Percentiles rank a stretch among this genome's conserved stretches.
Evolutionary conservation across 2,888 invertebrate species (phyloP).

Genomic region (Reticulitermes lucifugus): DNA sequence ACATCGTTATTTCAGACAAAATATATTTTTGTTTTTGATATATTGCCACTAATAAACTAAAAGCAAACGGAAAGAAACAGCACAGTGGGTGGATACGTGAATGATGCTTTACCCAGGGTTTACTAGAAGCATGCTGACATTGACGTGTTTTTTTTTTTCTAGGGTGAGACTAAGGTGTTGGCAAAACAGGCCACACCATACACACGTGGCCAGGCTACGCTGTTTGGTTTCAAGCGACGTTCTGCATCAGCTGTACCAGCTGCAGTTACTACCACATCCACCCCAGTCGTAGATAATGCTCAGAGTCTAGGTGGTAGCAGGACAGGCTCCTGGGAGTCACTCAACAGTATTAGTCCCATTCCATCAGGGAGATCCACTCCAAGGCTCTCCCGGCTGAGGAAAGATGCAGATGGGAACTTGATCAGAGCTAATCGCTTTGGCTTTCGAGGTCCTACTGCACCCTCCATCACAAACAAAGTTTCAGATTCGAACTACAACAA

Average conservation of each 20-base stretch:
- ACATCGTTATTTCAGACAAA: no score
- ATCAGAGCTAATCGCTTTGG: slow-evolving; percentile 79
- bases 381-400: slow-evolving; percentile 73
- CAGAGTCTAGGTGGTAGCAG: not conserved
- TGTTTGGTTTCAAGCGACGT: slow-evolving; percentile 85
- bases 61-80: no score
- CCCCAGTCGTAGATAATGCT: slow-evolving; percentile 45
- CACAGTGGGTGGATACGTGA: no score
- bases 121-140: not conserved
- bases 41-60: no score
- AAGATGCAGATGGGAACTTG: slow-evolving; percentile 70
- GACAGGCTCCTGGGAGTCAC: slow-evolving; percentile 59
- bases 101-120: no score
- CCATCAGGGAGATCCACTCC: slow-evolving; percentile 75
- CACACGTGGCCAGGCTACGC: slow-evolving; percentile 81
- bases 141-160: slow-evolving; percentile 54
- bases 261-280: slow-evolving; percentile 56
- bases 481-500: slow-evolving; percentile 72
- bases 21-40: no score
- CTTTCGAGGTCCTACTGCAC: slow-evolving; percentile 71
- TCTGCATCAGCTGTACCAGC: slow-evolving; percentile 64
- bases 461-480: slow-evolving; percentile 75
- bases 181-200: slow-evolving; percentile 56
- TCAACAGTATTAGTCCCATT: slow-evolving; percentile 60
- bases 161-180: slow-evolving; percentile 70